phyloP scores from a whole-genome alignment of 2,888 invertebrate genomes.

The Campoletis raptor region DNA sequence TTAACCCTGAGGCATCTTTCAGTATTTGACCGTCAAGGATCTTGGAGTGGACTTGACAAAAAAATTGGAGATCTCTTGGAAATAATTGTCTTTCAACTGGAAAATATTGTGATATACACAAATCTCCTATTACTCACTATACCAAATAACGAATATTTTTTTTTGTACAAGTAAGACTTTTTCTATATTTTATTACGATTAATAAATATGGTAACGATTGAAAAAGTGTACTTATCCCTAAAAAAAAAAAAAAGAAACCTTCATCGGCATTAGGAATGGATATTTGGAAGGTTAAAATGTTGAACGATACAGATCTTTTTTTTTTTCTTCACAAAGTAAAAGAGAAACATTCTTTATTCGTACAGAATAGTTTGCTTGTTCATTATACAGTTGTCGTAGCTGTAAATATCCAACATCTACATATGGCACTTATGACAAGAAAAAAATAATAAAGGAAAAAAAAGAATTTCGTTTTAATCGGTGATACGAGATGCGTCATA shows the following conservation, averaged over 20 bases:
- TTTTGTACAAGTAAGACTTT: not conserved
- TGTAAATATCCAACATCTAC: slow-evolving; percentile 71
- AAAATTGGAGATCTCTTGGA: slow-evolving; percentile 74
- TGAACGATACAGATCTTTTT: not conserved
- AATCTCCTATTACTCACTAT: not conserved
- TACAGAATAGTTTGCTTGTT: slow-evolving; percentile 68
- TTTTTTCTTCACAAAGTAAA: slow-evolving; percentile 56
- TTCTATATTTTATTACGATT: not conserved
- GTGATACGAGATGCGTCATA: not conserved
- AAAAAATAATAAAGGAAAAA: slow-evolving; percentile 29
- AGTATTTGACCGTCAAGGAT: slow-evolving; percentile 73
- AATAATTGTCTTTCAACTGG: slow-evolving; percentile 32
- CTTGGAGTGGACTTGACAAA: slow-evolving; percentile 73
- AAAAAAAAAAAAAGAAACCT: not conserved
- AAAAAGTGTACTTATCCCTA: not conserved
- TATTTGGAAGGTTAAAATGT: not conserved
- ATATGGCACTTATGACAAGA: slow-evolving; percentile 76
- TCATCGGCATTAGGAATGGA: not conserved
- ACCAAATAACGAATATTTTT: slow-evolving; percentile 7
- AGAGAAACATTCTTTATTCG: slow-evolving; percentile 64
- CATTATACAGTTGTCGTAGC: slow-evolving; percentile 68
- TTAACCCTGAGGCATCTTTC: slow-evolving; percentile 56
- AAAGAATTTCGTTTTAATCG: not conserved
- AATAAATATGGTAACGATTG: not conserved
- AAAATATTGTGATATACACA: not conserved